These are phyloP conservation scores for Petrocephalus sullivani DNA, from an alignment of 2,797 vertebrate genomes.

Conservation along the genomic window DNA sequence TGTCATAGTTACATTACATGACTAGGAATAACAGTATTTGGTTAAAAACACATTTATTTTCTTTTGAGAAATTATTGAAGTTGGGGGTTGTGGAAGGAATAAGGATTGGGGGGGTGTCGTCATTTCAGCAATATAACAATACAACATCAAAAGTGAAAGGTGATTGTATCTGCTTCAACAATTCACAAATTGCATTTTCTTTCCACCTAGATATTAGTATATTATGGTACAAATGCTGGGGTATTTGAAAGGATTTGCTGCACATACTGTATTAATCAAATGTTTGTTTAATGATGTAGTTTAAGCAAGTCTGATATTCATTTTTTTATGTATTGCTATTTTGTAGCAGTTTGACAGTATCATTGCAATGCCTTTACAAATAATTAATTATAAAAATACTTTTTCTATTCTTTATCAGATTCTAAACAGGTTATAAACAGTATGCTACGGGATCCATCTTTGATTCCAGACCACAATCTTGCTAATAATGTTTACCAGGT, in stretches of 20 bases:
- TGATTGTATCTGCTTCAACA: background rate
- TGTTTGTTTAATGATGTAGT: too few relatives aligned
- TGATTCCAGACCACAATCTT: constrained; percentile 85
- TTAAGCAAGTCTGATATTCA: too few relatives aligned
- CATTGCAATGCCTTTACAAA: too few relatives aligned
- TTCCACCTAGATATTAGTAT: background rate
- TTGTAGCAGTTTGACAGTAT: background rate
- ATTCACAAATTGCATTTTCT: background rate
- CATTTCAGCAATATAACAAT: too few relatives aligned
- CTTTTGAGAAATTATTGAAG: too few relatives aligned
- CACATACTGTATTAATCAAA: background rate
- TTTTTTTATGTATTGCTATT: too few relatives aligned
- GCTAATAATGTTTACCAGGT: constrained; percentile 91
- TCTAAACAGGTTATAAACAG: constrained; percentile 83
- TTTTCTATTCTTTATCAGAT: constrained; percentile 50
- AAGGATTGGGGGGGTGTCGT: too few relatives aligned
- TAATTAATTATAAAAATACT: background rate
- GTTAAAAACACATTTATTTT: too few relatives aligned
- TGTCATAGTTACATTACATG: too few relatives aligned
- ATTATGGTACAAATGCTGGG: background rate
- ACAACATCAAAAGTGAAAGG: too few relatives aligned
- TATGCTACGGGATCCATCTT: constrained; percentile 89
- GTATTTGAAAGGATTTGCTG: background rate
- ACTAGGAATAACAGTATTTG: too few relatives aligned
- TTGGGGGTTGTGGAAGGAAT: too few relatives aligned